Percentiles rank a stretch among this genome's conserved stretches.
phyloP scores from a whole-genome alignment of 2,888 invertebrate genomes.

The Aleiodes leptofemur region DNA sequence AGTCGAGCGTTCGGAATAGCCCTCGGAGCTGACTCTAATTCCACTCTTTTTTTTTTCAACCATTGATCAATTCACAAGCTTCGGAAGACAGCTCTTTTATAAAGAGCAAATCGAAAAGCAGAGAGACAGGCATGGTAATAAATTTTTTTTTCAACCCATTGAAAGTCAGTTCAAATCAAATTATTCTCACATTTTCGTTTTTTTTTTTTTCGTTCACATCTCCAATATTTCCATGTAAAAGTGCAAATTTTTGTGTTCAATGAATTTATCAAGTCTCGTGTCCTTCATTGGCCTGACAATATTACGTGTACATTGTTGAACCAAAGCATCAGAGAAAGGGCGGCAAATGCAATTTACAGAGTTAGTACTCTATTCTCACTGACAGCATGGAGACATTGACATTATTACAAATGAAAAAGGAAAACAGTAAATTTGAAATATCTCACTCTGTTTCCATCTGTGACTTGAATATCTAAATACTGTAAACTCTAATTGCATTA shows the following conservation, averaged over 20 bases:
- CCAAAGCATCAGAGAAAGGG: conserved; percentile 16
- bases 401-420: background rate
- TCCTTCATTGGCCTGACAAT: conserved; percentile 25
- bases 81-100: too few relatives aligned
- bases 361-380: conserved; percentile 15
- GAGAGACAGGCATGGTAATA: too few relatives aligned
- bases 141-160: too few relatives aligned
- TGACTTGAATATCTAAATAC: conserved; percentile 46
- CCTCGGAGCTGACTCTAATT: conserved; percentile 3
- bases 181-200: too few relatives aligned
- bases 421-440: background rate
- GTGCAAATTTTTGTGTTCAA: conserved; percentile 1
- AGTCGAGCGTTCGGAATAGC: conserved; percentile 6
- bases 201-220: too few relatives aligned
- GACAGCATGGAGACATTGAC: conserved; percentile 13
- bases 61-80: background rate
- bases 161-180: too few relatives aligned
- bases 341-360: conserved; percentile 33
- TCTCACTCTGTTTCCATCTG: conserved; percentile 34
- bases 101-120: too few relatives aligned
- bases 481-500: conserved; percentile 40
- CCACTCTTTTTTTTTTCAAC: background rate
- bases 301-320: conserved; percentile 4
- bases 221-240: too few relatives aligned
- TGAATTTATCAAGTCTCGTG: conserved; percentile 12